Evolutionary conservation across 2,888 invertebrate genomes (phyloP).

Genomic region (Quadroppia sp.): DNA sequence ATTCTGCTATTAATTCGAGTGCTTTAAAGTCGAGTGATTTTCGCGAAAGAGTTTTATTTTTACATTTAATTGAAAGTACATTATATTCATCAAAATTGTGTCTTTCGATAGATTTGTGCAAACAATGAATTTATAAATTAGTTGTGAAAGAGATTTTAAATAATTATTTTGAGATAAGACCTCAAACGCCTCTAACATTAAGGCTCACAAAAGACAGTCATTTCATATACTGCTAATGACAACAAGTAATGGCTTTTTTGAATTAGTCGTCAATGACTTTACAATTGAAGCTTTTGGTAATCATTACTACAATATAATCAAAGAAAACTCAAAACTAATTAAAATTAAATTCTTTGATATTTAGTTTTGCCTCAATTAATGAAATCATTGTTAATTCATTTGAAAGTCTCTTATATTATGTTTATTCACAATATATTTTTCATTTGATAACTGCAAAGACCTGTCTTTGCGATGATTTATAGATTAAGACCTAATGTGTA

Average conservation of each 20-base stretch:
- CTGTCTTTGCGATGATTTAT: background rate
- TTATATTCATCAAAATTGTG: background rate
- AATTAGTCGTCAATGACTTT: constrained; percentile 25
- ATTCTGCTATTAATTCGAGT: too few species aligned
- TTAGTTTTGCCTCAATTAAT: too few species aligned
- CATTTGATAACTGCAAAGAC: too few species aligned
- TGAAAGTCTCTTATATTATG: too few species aligned
- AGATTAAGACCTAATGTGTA: background rate
- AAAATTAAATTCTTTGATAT: too few species aligned
- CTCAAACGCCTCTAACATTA: background rate
- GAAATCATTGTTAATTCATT: too few species aligned
- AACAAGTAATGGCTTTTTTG: constrained; percentile 14
- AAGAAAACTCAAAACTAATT: too few species aligned
- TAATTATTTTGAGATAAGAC: background rate
- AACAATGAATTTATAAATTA: background rate
- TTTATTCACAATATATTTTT: too few species aligned
- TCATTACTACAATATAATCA: constrained; percentile 7
- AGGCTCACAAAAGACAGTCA: constrained; percentile 13
- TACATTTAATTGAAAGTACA: background rate
- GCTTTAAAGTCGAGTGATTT: background rate
- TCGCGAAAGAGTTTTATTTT: background rate
- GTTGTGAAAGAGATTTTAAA: too few species aligned
- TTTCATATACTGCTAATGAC: constrained; percentile 26
- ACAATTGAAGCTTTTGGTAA: constrained; percentile 8
- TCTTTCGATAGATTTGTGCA: too few species aligned